Evolutionary conservation across 2,888 invertebrate species (phyloP), one percentile per base, ranked within the genome.

Genomic region (Polia nebulosa): DNA sequence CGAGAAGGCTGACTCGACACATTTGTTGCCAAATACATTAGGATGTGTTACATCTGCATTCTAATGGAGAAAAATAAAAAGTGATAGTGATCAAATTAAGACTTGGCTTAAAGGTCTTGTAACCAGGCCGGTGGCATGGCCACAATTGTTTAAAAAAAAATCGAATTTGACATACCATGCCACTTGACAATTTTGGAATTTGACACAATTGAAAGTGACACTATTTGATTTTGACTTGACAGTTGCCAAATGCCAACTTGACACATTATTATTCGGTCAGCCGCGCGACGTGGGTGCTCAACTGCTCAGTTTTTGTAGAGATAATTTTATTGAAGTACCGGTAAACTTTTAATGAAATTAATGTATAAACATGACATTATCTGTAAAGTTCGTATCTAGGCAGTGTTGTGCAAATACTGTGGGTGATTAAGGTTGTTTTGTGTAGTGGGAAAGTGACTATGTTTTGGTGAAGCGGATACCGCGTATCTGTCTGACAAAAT

Each of bases 341-440:
- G 84, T 76, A 70, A 59, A 60, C 61, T 61, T 36, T 8, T 36
- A 27, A 57, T n/a, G n/a, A 58, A 72, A 67, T 71, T 20, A 29
- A 72, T 72, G 69, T 61, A 15, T 64, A 62, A 79, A 72, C 64
- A 85, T 85, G 83, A 53, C 32, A 67, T 65, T 70, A 67, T 72
- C 53, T 69, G 36, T 82, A 65, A 59, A 59, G 11, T 74, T 73
- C 51, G 47, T 74, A 45, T 72, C 78, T 60, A 83, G 66, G 57
- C 80, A 76, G 67, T 76, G 77, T 66, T 79, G 81, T 84, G 86
- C 78, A 45, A 85, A 80, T 71, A 76, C 72, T 20, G 81, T 80
- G 53, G 83, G 85, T 83, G 84, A 86, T 87, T 85, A 82, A 75
- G 3, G 41, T 55, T 65, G 72, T 39, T 57, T 68, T 55, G 71